phyloP scores from a whole-genome alignment of 2,797 vertebrate species.

The Peromyscus aztecus region DNA sequence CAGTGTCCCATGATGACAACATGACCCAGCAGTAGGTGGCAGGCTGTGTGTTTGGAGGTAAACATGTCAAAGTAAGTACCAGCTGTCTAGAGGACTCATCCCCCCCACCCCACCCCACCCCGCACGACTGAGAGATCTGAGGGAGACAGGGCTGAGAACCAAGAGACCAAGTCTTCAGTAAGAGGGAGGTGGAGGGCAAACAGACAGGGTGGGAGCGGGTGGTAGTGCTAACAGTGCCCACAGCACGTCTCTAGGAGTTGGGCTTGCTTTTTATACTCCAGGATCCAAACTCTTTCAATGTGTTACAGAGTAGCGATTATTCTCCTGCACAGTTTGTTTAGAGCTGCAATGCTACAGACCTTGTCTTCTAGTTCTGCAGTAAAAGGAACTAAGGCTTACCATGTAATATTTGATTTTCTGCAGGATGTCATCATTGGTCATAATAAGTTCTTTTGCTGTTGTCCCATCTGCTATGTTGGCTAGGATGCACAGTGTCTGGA shows the following conservation, averaged over 20 bases:
- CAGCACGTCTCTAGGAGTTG: not conserved
- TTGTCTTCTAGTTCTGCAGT: constrained; percentile 4
- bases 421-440: constrained; percentile 99
- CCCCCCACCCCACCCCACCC: no score
- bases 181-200: not conserved
- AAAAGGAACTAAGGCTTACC: constrained; percentile 88
- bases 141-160: not conserved
- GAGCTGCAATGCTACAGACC: not conserved
- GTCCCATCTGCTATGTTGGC: constrained; percentile 98
- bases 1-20: not conserved
- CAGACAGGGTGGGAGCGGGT: not conserved
- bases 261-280: not conserved
- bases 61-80: not conserved
- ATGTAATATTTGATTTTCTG: constrained; percentile 99
- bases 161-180: not conserved
- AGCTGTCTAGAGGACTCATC: not conserved
- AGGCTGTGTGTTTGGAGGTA: not conserved
- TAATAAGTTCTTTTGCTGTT: constrained; percentile 98
- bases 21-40: not conserved
- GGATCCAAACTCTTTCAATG: not conserved
- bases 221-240: not conserved
- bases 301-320: not conserved
- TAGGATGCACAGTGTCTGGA: constrained; percentile 97
- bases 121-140: not conserved
- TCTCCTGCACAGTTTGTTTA: not conserved